These are phyloP conservation scores for Hypsibius dujardini DNA, from an alignment of 1,140 invertebrate genomes.

Conservation along the genomic window DNA sequence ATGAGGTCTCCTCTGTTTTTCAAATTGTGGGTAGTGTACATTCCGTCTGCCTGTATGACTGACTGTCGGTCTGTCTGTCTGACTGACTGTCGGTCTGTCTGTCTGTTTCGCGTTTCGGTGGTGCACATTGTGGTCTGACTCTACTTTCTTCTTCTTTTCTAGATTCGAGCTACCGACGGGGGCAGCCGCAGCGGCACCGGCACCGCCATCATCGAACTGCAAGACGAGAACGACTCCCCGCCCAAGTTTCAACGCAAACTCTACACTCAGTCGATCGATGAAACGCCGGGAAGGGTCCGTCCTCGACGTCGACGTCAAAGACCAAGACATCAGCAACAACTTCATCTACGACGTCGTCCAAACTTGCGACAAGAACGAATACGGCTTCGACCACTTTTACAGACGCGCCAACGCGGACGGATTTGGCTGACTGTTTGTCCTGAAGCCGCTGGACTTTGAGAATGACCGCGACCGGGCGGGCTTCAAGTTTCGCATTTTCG, in stretches of 20 bases:
- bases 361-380: neutral
- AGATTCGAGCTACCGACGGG: conserved; percentile 69
- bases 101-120: no score
- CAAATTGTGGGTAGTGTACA: no score
- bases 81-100: no score
- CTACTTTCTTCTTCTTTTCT: conserved; percentile 82
- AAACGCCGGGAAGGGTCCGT: conserved; percentile 83
- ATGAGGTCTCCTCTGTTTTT: no score
- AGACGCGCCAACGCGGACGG: conserved; percentile 91
- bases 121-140: no score
- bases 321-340: conserved; percentile 76
- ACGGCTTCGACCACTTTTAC: conserved; percentile 16
- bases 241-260: conserved; percentile 14
- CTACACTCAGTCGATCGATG: conserved; percentile 44
- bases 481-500: conserved; percentile 76
- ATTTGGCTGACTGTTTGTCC: conserved; percentile 80
- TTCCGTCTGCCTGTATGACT: no score
- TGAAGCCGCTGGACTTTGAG: conserved; percentile 77
- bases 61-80: no score
- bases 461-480: conserved; percentile 75
- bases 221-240: conserved; percentile 25
- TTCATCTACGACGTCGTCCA: conserved; percentile 51
- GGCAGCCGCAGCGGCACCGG: conserved; percentile 60
- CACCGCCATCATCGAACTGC: conserved; percentile 3
- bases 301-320: conserved; percentile 77